phyloP scores from a whole-genome alignment of 2,113 vertebrate species.

The Campylomormyrus tamandua region DNA sequence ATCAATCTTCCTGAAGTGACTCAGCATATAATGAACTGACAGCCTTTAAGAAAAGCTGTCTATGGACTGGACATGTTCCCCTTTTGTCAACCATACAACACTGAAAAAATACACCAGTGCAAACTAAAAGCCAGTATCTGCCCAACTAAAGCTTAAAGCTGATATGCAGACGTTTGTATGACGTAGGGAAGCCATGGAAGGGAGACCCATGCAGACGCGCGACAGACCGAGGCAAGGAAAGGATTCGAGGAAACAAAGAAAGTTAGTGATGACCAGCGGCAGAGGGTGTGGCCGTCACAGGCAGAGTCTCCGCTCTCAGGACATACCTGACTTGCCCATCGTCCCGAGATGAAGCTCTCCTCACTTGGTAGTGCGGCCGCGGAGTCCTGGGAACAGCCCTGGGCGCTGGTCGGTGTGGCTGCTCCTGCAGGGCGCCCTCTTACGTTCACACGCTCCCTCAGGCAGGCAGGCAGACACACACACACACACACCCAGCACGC shows the following conservation, averaged over 20 bases:
- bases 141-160: neutral
- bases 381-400: neutral
- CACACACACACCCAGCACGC: neutral
- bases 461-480: neutral
- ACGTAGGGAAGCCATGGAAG: neutral
- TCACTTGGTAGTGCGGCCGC: conserved; percentile 1
- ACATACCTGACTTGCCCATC: conserved; percentile 69
- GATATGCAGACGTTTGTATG: neutral
- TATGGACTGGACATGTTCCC: neutral
- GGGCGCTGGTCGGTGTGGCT: neutral
- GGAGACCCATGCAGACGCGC: neutral
- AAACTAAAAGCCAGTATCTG: neutral
- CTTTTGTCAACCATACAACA: neutral
- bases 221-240: neutral
- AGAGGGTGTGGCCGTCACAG: neutral
- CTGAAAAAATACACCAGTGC: neutral
- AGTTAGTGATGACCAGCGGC: neutral
- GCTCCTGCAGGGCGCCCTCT: neutral
- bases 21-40: neutral
- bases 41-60: neutral
- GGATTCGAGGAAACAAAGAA: neutral
- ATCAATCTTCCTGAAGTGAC: neutral
- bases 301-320: neutral
- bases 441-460: neutral
- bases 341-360: conserved; percentile 28